Percentiles rank a stretch among this genome's conserved stretches.
Conservation (phyloP, 2,113 vertebrate species). For the Coreoperca whiteheadi region DNA sequence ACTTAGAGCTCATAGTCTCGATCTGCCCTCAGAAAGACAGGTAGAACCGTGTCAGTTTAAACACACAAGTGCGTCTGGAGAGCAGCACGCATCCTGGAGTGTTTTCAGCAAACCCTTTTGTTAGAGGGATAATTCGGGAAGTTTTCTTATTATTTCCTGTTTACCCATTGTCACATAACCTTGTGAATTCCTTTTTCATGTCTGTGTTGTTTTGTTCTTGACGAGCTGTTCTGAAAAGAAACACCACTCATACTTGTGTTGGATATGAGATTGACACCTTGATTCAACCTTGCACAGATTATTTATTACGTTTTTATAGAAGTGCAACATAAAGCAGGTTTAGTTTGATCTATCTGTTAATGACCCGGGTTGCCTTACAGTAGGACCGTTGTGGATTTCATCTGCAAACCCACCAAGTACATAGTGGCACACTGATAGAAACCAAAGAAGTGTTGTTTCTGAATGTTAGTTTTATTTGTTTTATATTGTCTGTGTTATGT, state of each 20-base stretch:
- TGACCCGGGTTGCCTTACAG: background rate
- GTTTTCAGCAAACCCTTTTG: background rate
- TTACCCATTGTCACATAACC: conserved; percentile 5
- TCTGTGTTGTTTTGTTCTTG: conserved; percentile 1
- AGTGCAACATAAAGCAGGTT: conserved; percentile 9
- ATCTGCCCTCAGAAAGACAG: background rate
- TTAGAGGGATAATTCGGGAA: conserved; percentile 2
- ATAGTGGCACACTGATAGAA: conserved; percentile 28
- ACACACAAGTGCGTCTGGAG: background rate
- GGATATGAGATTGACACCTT: conserved; percentile 9
- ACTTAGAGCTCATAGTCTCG: conserved; percentile 73
- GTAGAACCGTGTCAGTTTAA: background rate
- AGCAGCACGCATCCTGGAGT: background rate
- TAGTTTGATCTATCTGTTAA: background rate
- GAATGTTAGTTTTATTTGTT: conserved; percentile 44
- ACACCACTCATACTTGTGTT: background rate
- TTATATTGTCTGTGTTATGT: conserved; percentile 19
- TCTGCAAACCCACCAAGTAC: background rate
- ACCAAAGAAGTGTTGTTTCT: conserved; percentile 37
- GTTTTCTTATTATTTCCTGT: background rate
- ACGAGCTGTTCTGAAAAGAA: conserved; percentile 25
- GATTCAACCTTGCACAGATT: conserved; percentile 23
- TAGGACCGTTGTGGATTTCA: conserved; percentile 8
- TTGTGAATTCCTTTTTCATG: conserved; percentile 2
- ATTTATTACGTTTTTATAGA: conserved; percentile 44